phyloP scores from a whole-genome alignment of 2,797 vertebrate species.

The Leptatherina wallacei region DNA sequence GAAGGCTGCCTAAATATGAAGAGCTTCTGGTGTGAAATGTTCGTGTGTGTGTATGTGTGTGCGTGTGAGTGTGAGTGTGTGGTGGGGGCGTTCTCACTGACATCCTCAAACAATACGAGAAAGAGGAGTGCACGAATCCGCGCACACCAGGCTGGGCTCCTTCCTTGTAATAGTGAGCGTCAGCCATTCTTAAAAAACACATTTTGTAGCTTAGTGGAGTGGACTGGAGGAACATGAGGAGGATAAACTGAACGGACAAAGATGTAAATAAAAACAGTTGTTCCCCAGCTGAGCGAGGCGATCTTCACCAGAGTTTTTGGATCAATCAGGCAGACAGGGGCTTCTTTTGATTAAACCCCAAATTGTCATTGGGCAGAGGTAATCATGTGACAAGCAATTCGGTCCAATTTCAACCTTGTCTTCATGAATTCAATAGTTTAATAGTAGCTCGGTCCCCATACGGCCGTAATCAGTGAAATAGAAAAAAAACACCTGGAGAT shows the following conservation, averaged over 20 bases:
- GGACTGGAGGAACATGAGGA: slow-evolving; percentile 74
- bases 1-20: slow-evolving; percentile 87
- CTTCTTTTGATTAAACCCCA: slow-evolving; percentile 98
- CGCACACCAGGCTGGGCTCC: slow-evolving; percentile 78
- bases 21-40: slow-evolving; percentile 85
- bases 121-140: slow-evolving; percentile 88
- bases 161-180: slow-evolving; percentile 79
- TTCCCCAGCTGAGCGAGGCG: slow-evolving; percentile 92
- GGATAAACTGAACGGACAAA: slow-evolving; percentile 86
- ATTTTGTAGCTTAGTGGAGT: slow-evolving; percentile 78
- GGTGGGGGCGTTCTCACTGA: slow-evolving; percentile 91
- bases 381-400: slow-evolving; percentile 99
- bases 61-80: slow-evolving; percentile 76
- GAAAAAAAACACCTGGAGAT: slow-evolving; percentile 85
- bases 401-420: slow-evolving; percentile 99
- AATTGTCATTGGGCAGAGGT: slow-evolving; percentile 99
- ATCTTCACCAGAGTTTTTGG: slow-evolving; percentile 96
- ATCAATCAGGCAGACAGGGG: slow-evolving; percentile 99
- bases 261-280: slow-evolving; percentile 95
- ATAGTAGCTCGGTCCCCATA: slow-evolving; percentile 99
- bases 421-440: slow-evolving; percentile 99
- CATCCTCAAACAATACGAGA: slow-evolving; percentile 93
- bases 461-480: slow-evolving; percentile 99
- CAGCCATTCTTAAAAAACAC: slow-evolving; percentile 82
- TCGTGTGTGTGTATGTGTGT: slow-evolving; percentile 69